Evolutionary conservation across 2,797 vertebrate species (phyloP).

Genomic region (Telmatherina bonti): DNA sequence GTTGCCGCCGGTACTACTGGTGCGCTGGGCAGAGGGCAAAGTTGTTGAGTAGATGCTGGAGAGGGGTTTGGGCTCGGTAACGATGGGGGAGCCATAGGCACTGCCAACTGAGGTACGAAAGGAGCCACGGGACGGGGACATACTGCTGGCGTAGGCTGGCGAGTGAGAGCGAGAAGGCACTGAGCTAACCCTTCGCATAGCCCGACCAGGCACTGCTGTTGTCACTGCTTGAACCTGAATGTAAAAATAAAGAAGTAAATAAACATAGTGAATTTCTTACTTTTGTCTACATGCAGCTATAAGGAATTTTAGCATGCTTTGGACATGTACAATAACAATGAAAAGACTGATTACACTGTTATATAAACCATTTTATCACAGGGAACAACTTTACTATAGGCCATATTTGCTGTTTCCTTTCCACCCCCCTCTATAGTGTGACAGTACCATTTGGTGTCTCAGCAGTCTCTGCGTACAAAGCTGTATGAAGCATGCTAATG

Average conservation of each 20-base stretch:
- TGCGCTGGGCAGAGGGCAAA: constrained; percentile 86
- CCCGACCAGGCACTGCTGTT: constrained; percentile 81
- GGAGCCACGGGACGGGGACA: constrained; percentile 92
- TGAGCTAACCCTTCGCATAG: constrained; percentile 93
- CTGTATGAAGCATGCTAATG: constrained; percentile 50
- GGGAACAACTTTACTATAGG: constrained; percentile 44
- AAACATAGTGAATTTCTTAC: constrained; percentile 3
- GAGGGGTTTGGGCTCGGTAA: constrained; percentile 87
- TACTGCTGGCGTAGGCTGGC: constrained; percentile 89
- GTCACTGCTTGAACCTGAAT: constrained; percentile 82
- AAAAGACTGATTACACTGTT: constrained; percentile 31
- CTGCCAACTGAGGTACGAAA: constrained; percentile 89
- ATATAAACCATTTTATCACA: constrained; percentile 47
- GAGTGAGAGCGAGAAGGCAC: constrained; percentile 95
- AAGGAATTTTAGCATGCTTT: constrained; percentile 27
- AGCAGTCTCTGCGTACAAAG: constrained; percentile 50
- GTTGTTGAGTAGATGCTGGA: constrained; percentile 89
- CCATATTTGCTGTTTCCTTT: constrained; percentile 37
- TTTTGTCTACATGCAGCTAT: constrained; percentile 1
- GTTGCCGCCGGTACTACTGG: constrained; percentile 33
- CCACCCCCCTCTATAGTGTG: constrained; percentile 17
- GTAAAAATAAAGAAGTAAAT: neutral
- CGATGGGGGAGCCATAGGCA: constrained; percentile 89
- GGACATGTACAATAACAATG: constrained; percentile 12
- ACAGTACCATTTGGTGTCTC: constrained; percentile 64